phyloP scores from a whole-genome alignment of 2,888 invertebrate species.

The Geotrupes spiniger region DNA sequence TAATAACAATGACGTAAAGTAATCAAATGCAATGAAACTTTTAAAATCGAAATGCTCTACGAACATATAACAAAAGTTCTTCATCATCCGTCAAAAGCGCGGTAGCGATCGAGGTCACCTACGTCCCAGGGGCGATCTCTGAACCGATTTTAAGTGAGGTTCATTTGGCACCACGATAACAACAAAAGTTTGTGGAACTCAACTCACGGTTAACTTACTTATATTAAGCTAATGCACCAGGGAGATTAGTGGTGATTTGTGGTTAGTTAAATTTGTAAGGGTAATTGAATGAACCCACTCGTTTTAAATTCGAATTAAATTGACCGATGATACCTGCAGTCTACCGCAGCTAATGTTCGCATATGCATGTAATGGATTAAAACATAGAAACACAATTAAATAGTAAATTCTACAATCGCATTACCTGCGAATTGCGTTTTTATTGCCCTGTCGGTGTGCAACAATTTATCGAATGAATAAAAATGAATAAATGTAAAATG shows the following conservation, averaged over 20 bases:
- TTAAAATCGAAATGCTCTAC: too few species aligned
- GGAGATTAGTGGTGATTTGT: conserved; percentile 4
- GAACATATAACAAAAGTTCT: background rate
- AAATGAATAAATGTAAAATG: too few species aligned
- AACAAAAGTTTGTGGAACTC: conserved; percentile 4
- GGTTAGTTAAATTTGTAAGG: conserved; percentile 5
- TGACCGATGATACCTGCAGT: conserved; percentile 1
- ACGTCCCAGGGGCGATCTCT: conserved; percentile 1
- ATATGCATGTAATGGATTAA: too few species aligned
- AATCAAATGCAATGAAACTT: too few species aligned
- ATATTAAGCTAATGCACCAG: background rate
- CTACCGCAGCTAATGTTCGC: too few species aligned
- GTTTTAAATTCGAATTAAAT: background rate
- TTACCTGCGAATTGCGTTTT: background rate
- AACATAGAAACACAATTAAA: background rate
- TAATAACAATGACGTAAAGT: too few species aligned
- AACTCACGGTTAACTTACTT: conserved; percentile 1
- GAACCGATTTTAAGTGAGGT: conserved; percentile 4
- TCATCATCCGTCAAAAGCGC: background rate
- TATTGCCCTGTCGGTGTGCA: conserved; percentile 4
- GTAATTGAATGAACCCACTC: conserved; percentile 1
- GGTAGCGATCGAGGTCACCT: background rate
- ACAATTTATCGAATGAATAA: conserved; percentile 3
- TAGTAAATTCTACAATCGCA: background rate
- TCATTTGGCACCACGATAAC: conserved; percentile 4